Base-by-base conservation (phyloP, 2,888 invertebrate genomes). In the Heterodera filipjevi region DNA sequence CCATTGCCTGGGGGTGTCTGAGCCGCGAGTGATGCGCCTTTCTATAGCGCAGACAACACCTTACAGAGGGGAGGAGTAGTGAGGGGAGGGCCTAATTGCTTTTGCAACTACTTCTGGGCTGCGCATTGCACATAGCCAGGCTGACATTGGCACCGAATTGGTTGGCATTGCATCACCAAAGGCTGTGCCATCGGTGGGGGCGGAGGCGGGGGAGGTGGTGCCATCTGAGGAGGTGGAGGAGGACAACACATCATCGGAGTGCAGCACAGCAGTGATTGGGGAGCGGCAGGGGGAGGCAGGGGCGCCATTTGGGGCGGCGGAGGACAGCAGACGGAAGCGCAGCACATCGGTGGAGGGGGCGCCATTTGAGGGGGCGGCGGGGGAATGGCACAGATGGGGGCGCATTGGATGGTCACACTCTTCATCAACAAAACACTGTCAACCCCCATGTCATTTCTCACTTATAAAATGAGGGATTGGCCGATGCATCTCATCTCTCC, bases 391-490 rank as follows among this genome's bases (percentile, higher is more conserved):
- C 64, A 75, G 53, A 75, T 59, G 44, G 75, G 75, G 59, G 71
- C 76, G 66, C 79, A 79, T 64, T 79, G 79, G 49, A 79, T 79
- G 71, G 79, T 79, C 32, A 79, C 71, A 35, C 79, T 79, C 79
- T 79, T 8, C 10, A 39, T 16, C 19, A 49, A 22, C 16, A 53
- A 74, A 66, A 49, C 66, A 0, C 6, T 66, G 12, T 27, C 44
- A 66, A 66, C 66, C 3, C 3, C 22, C 22, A 14, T 14, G 66
- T 6, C 33, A 74, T n/a, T 77, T 30, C 8, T 19, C 32, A n/a
- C n/a, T n/a, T n/a, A n/a, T n/a, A n/a, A n/a, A n/a, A n/a, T n/a
- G n/a, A n/a, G n/a, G n/a, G n/a, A n/a, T n/a, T n/a, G n/a, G n/a
- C n/a, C n/a, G n/a, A n/a, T n/a, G n/a, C n/a, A n/a, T n/a, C n/a